Percentiles rank a stretch among this genome's conserved stretches.
phyloP scores from a whole-genome alignment of 2,113 vertebrate species.

The Zosterops hypoxanthus region DNA sequence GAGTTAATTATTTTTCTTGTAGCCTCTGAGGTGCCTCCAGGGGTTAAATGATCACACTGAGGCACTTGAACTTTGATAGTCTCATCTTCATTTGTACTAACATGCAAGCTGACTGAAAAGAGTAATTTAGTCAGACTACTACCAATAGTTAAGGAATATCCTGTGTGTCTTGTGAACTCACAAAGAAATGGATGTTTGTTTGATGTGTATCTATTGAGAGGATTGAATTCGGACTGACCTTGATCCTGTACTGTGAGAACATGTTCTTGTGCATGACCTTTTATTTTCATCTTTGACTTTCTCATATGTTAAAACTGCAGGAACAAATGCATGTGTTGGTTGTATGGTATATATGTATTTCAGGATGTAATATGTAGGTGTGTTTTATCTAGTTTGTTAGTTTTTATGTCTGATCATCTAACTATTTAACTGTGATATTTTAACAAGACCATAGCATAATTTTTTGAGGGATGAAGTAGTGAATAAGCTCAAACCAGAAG shows the following conservation, averaged over 20 bases:
- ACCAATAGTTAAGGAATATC: neutral
- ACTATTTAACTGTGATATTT: neutral
- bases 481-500: neutral
- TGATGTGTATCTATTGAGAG: accelerated
- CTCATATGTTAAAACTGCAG: neutral
- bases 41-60: neutral
- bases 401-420: neutral
- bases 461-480: neutral
- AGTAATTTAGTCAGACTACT: neutral
- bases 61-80: neutral
- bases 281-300: neutral
- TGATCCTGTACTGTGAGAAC: neutral
- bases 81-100: neutral
- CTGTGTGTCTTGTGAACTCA: neutral
- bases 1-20: neutral
- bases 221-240: neutral
- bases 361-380: neutral
- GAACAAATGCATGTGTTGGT: neutral
- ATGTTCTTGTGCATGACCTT: neutral
- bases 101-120: neutral
- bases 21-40: neutral
- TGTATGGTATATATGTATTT: neutral
- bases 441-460: neutral
- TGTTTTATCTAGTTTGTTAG: neutral
- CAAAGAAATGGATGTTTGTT: neutral